These are phyloP conservation scores for Drusus annulatus DNA, from an alignment of 1,140 invertebrate genomes.

Conservation along the genomic window DNA sequence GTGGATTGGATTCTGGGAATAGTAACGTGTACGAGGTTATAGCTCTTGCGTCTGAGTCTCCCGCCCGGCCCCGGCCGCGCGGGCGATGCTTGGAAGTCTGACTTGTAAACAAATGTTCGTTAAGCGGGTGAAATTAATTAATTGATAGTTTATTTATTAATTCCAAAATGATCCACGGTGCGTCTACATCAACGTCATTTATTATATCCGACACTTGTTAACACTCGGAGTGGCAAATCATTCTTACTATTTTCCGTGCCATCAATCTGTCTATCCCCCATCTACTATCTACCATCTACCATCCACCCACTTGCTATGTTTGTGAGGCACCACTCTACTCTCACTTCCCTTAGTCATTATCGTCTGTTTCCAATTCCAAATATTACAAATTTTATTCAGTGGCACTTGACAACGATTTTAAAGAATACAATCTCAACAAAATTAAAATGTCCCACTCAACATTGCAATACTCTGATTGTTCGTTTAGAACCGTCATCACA, in stretches of 20 bases:
- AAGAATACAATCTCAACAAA: background rate
- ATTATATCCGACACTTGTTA: slow-evolving; percentile 14
- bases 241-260: background rate
- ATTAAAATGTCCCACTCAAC: no score
- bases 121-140: slow-evolving; percentile 37
- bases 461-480: no score
- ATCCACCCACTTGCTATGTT: no score
- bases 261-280: no score
- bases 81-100: slow-evolving; percentile 28
- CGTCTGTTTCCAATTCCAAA: no score
- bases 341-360: no score
- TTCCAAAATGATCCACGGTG: slow-evolving; percentile 7
- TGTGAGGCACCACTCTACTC: no score
- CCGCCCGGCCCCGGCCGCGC: background rate
- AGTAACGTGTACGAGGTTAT: slow-evolving; percentile 56
- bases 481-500: no score
- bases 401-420: background rate
- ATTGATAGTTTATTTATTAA: slow-evolving; percentile 25
- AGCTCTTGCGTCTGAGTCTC: slow-evolving; percentile 50
- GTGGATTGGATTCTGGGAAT: slow-evolving; percentile 55
- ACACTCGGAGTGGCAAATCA: slow-evolving; percentile 6
- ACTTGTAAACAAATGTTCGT: slow-evolving; percentile 44
- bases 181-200: background rate
- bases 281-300: no score
- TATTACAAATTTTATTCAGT: background rate